Conservation (phyloP, 2,888 invertebrate species). For the Serripes groenlandicus region DNA sequence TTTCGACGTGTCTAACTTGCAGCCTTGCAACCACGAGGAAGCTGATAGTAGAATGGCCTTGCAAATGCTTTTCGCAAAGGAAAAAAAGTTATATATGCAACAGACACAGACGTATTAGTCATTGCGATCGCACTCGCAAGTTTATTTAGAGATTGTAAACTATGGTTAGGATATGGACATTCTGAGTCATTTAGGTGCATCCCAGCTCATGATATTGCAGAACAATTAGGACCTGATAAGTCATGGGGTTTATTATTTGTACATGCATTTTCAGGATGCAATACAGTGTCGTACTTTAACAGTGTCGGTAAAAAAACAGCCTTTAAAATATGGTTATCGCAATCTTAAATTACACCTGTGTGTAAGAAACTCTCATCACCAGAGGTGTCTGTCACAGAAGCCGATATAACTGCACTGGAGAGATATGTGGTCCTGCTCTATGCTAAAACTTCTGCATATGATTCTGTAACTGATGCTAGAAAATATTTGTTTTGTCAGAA, state of each 20-base stretch:
- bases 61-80: slow-evolving; percentile 37
- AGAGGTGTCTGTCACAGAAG: neutral
- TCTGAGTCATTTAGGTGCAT: slow-evolving; percentile 53
- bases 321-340: slow-evolving; percentile 34
- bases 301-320: slow-evolving; percentile 31
- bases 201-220: slow-evolving; percentile 53
- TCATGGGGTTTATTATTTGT: slow-evolving; percentile 38
- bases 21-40: slow-evolving; percentile 9
- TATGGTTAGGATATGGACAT: slow-evolving; percentile 65
- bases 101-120: slow-evolving; percentile 62
- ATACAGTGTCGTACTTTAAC: slow-evolving; percentile 47
- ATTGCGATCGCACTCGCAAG: slow-evolving; percentile 35
- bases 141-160: slow-evolving; percentile 1
- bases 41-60: no score
- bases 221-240: slow-evolving; percentile 36
- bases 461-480: no score
- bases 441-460: no score
- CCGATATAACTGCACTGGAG: slow-evolving; percentile 40
- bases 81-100: slow-evolving; percentile 32
- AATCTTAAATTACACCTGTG: neutral
- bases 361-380: slow-evolving; percentile 6
- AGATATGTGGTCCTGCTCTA: slow-evolving; percentile 65
- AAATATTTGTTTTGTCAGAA: no score
- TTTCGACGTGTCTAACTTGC: neutral
- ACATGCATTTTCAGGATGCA: slow-evolving; percentile 61